Evolutionary conservation across 2,113 vertebrate species (phyloP).

Genomic region (Capra hircus): DNA sequence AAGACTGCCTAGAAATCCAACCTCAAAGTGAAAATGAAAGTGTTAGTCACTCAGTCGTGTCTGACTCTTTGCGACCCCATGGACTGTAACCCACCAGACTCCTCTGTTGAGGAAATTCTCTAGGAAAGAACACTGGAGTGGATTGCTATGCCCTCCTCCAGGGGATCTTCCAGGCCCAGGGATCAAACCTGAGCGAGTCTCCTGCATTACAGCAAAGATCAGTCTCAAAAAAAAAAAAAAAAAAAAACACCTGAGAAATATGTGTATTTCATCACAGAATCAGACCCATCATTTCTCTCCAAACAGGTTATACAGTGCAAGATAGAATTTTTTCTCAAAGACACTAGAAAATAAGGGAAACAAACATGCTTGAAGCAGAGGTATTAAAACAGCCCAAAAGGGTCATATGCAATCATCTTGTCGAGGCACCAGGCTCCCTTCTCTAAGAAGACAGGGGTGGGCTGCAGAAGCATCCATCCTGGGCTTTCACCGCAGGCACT

Average conservation of each 20-base stretch:
- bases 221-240: neutral
- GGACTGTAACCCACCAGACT: neutral
- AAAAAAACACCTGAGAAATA: neutral
- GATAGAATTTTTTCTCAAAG: neutral
- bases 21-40: neutral
- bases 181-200: neutral
- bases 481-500: rapidly evolving
- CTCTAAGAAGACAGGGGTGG: neutral
- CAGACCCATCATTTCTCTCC: neutral
- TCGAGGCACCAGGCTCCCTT: rapidly evolving
- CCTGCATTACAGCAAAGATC: neutral
- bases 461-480: rapidly evolving
- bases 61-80: neutral
- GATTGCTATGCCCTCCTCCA: neutral
- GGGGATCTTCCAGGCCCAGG: neutral
- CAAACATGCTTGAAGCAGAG: neutral
- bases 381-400: neutral
- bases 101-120: neutral
- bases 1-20: neutral
- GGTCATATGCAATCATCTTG: neutral
- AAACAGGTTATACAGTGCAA: neutral
- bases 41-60: neutral
- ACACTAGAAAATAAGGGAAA: neutral
- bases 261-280: neutral
- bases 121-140: neutral